These are phyloP conservation scores for Luperina nickerlii DNA, from an alignment of 2,888 invertebrate species.

Conservation along the genomic window DNA sequence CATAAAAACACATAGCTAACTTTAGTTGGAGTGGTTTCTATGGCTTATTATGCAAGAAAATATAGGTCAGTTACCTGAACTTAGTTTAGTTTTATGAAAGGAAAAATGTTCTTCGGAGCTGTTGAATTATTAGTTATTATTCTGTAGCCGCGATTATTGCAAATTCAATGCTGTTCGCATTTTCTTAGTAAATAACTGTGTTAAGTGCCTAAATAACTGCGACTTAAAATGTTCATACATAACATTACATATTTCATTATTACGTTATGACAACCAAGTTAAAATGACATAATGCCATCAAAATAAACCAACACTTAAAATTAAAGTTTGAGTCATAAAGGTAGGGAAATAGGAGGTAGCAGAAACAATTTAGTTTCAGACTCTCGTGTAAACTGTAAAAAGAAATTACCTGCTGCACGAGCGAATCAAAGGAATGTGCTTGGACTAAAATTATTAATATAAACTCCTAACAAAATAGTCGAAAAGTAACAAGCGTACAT, in stretches of 20 bases:
- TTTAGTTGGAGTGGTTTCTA: constrained; percentile 11
- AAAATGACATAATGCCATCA: not conserved
- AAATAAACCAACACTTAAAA: not conserved
- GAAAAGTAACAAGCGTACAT: constrained; percentile 39
- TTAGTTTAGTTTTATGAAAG: not conserved
- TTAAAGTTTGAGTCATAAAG: not conserved
- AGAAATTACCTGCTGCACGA: constrained; percentile 18
- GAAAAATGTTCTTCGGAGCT: not conserved
- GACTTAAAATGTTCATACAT: not conserved
- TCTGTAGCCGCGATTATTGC: not conserved
- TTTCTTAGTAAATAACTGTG: not conserved
- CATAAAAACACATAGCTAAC: not conserved
- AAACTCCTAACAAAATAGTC: constrained; percentile 42
- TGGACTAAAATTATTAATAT: constrained; percentile 48
- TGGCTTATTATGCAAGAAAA: constrained; percentile 21
- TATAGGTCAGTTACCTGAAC: constrained; percentile 22
- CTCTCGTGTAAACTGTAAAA: not conserved
- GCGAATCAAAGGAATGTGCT: constrained; percentile 25
- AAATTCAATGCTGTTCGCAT: not conserved
- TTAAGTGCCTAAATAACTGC: not conserved
- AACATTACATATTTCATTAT: not conserved
- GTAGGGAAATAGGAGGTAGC: not conserved
- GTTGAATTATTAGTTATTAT: not conserved
- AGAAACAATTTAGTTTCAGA: not conserved
- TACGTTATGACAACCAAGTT: not conserved